phyloP scores from a whole-genome alignment of 2,797 vertebrate genomes.

The Neosalanx taihuensis region DNA sequence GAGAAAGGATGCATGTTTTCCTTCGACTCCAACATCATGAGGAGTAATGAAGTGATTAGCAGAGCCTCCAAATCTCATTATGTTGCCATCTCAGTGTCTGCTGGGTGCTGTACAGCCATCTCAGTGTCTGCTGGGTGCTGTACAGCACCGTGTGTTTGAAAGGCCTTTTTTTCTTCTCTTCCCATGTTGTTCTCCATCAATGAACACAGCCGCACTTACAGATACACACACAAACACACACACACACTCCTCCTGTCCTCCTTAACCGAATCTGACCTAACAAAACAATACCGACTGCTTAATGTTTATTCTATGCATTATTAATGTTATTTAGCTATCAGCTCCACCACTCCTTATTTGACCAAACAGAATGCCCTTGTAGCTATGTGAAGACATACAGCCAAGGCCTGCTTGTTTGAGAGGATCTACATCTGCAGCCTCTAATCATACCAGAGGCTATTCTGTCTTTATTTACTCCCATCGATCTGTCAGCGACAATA shows the following conservation, averaged over 20 bases:
- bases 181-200: constrained; percentile 1
- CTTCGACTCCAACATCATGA: constrained; percentile 44
- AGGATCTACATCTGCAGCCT: constrained; percentile 50
- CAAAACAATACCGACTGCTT: constrained; percentile 24
- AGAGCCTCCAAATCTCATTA: constrained; percentile 60
- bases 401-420: constrained; percentile 42
- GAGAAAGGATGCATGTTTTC: constrained; percentile 42
- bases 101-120: constrained; percentile 32
- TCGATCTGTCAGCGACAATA: constrained; percentile 65
- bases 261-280: constrained; percentile 35
- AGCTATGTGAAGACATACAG: constrained; percentile 6
- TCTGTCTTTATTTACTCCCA: constrained; percentile 69
- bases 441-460: constrained; percentile 50
- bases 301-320: neutral
- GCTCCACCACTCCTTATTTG: constrained; percentile 17
- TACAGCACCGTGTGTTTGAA: constrained; percentile 21
- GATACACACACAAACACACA: constrained; percentile 18
- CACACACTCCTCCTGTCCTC: constrained; percentile 15
- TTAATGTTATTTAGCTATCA: constrained; percentile 7
- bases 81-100: constrained; percentile 28
- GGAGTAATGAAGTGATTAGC: constrained; percentile 50
- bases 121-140: constrained; percentile 31
- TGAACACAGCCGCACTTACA: constrained; percentile 13
- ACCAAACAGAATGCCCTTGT: constrained; percentile 33
- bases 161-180: too few relatives aligned